Evolutionary conservation across 2,113 vertebrate genomes (phyloP).

Genomic region (Aptenodytes patagonicus): DNA sequence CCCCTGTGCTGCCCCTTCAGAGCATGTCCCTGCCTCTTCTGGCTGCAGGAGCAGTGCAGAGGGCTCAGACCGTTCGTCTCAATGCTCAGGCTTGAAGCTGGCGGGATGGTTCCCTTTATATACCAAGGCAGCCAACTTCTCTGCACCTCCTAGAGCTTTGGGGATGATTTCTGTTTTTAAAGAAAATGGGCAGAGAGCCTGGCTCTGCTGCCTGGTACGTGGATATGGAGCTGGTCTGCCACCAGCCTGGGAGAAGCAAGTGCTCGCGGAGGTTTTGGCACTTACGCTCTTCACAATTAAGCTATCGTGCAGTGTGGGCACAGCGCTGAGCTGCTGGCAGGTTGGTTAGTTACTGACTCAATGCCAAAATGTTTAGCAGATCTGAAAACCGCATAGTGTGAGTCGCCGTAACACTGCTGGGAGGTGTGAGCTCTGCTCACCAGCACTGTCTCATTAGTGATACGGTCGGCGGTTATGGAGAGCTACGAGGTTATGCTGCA

Average conservation of each 20-base stretch:
- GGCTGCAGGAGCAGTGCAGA: not conserved
- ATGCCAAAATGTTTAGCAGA: not conserved
- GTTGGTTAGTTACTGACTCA: not conserved
- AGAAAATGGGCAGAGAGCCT: not conserved
- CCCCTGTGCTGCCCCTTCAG: not conserved
- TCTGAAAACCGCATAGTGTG: not conserved
- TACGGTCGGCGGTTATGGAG: rapidly evolving
- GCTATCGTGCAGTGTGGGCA: rapidly evolving
- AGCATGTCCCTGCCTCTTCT: not conserved
- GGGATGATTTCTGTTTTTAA: not conserved
- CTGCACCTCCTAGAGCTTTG: not conserved
- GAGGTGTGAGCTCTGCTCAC: not conserved
- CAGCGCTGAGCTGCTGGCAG: not conserved
- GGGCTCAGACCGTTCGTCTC: not conserved
- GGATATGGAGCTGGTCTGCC: not conserved
- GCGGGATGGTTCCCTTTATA: not conserved
- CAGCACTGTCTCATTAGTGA: not conserved
- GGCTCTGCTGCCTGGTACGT: rapidly evolving
- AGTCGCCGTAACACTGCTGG: not conserved
- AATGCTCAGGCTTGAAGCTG: not conserved
- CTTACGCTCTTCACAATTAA: not conserved
- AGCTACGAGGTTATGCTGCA: not conserved
- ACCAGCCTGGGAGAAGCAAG: not conserved
- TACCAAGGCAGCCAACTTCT: not conserved
- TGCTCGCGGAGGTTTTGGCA: not conserved